phyloP scores from a whole-genome alignment of 2,113 vertebrate species.

The Cyanocitta stelleri region DNA sequence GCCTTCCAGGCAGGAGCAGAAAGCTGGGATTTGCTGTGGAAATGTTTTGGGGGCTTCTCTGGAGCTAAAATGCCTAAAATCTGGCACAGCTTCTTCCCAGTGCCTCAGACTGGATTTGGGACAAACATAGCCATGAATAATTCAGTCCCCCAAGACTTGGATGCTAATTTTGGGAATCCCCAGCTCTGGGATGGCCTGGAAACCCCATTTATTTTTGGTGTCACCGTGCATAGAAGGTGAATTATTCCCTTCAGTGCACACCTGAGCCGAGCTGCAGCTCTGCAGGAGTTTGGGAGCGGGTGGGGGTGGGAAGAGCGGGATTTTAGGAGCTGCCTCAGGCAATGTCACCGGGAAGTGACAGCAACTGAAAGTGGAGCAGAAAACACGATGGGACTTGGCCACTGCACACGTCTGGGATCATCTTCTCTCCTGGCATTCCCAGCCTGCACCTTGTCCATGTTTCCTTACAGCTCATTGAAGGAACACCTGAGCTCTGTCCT shows the following conservation, averaged over 20 bases:
- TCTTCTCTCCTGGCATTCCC: background rate
- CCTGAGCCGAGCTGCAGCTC: background rate
- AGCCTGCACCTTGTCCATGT: accelerated
- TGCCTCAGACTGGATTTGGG: background rate
- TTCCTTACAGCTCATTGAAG: background rate
- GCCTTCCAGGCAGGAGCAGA: background rate
- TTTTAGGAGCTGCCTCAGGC: background rate
- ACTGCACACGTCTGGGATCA: background rate
- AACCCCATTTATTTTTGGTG: background rate
- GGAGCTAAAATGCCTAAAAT: background rate
- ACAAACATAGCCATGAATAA: accelerated
- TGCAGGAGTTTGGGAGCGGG: background rate
- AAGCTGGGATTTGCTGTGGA: background rate
- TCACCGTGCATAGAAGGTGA: accelerated
- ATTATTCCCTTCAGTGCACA: background rate
- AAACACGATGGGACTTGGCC: slow-evolving; percentile 22
- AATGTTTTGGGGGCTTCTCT: background rate
- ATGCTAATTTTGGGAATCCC: background rate
- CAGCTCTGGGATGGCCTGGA: background rate
- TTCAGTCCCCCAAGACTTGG: background rate
- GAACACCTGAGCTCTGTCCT: background rate
- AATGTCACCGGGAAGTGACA: background rate
- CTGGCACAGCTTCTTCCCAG: background rate
- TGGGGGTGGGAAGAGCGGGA: background rate
- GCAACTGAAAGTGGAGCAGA: slow-evolving; percentile 4